Conservation (phyloP, 2,113 vertebrate genomes). For the Dolichotis patagonum region DNA sequence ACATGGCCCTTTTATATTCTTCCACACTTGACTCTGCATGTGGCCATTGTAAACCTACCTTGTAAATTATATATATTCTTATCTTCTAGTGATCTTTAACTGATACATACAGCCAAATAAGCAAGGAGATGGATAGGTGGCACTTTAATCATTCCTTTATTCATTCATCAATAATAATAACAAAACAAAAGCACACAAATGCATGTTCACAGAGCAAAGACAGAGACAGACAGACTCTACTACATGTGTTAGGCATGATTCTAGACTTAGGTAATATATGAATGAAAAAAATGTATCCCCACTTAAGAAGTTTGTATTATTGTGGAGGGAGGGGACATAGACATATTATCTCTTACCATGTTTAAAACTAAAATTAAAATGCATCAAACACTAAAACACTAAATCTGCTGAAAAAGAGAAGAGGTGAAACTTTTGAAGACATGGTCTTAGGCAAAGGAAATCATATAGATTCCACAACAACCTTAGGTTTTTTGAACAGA, state of each 20-base stretch:
- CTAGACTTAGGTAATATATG: not conserved
- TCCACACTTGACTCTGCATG: too few relatives aligned
- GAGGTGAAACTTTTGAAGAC: not conserved
- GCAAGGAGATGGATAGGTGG: not conserved
- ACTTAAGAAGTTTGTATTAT: not conserved
- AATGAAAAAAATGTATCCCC: not conserved
- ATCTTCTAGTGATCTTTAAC: too few relatives aligned
- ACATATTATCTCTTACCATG: not conserved
- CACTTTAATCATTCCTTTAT: not conserved
- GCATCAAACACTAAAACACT: not conserved
- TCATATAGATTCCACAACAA: too few relatives aligned
- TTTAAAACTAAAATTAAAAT: not conserved
- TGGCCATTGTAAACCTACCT: too few relatives aligned
- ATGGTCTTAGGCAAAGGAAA: not conserved
- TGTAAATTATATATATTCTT: too few relatives aligned
- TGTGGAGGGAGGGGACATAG: not conserved
- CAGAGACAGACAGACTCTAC: not conserved
- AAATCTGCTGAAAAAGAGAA: not conserved
- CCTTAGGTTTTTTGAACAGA: not conserved
- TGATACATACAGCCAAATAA: not conserved
- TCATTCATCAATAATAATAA: not conserved
- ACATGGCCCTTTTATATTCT: too few relatives aligned
- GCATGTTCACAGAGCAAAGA: not conserved
- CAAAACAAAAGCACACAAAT: not conserved
- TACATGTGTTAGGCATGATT: not conserved